Conservation (phyloP, 2,888 invertebrate genomes). For the Aphodius sticticus region DNA sequence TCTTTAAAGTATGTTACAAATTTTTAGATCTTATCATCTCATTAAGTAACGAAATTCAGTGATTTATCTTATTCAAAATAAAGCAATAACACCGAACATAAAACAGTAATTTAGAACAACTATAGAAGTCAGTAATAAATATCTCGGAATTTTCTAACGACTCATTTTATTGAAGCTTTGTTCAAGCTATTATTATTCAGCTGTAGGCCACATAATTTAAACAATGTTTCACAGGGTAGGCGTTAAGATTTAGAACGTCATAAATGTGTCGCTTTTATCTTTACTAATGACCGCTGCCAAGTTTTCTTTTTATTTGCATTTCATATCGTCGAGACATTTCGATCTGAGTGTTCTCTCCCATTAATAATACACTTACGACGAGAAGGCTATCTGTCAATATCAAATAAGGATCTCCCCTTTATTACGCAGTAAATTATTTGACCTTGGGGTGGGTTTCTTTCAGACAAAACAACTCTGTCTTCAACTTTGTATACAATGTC, state of each 20-base stretch:
- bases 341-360: not conserved
- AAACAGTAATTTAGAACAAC: not conserved
- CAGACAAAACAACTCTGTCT: not conserved
- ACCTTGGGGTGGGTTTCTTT: not conserved
- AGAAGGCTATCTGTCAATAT: not conserved
- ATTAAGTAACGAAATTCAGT: no score
- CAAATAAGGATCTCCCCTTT: not conserved
- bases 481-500: not conserved
- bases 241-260: not conserved
- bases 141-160: not conserved
- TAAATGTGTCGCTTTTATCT: not conserved
- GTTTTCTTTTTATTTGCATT: not conserved
- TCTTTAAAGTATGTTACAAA: no score
- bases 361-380: not conserved
- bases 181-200: not conserved
- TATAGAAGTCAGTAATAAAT: not conserved
- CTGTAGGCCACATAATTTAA: not conserved
- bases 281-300: not conserved
- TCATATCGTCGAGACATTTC: not conserved
- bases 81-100: not conserved
- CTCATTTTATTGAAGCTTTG: not conserved
- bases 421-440: not conserved
- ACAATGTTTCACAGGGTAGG: not conserved
- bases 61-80: not conserved
- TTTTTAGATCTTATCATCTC: no score